Evolutionary conservation across 2,888 invertebrate genomes (phyloP), one percentile per base, ranked within the genome.

Genomic region (Nomada goodeniana): DNA sequence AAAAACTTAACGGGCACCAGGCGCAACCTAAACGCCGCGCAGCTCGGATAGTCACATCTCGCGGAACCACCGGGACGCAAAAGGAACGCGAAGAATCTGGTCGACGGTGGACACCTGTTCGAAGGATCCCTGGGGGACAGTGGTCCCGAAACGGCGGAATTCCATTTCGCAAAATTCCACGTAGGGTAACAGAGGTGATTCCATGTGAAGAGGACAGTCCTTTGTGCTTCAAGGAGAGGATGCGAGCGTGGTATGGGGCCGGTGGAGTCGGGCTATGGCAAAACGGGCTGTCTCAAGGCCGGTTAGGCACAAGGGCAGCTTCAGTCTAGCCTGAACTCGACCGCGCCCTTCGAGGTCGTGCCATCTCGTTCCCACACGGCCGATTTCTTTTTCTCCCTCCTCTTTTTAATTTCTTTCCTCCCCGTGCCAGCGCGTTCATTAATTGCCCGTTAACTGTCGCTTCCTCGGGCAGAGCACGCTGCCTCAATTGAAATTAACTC

Each of bases 311-410:
- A 93, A 93, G 93, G 92, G 92, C 92, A 92, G 90, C 90, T 90
- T 89, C 91, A 90, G 91, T 90, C 91, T 91, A 90, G 91, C 86
- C 92, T 90, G 86, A 91, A 90, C 89, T 88, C 88, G 87, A 89
- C 92, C 92, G 92, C 92, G 92, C 93, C 93, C 93, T 93, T 91
- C 92, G 91, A 91, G 90, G 89, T 92, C 90, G 86, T 84, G 84
- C 83, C 89, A 84, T 90, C 90, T 88, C 89, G 83, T 90, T 90
- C 90, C 88, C 88, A 86, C 86, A 80, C 88, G 76, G 84, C 59
- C 55, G 29, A 74, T 82, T 76, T 77, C 60, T 75, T 73, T 65
- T 67, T 73, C 72, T 65, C 63, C 61, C 73, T 60, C 20, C 36
- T 77, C 42, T 9, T 36, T 15, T 42, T 36, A 36, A 0, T n/a